Evolutionary conservation across 2,113 vertebrate species (phyloP).

Genomic region (Micronisus gabar): DNA sequence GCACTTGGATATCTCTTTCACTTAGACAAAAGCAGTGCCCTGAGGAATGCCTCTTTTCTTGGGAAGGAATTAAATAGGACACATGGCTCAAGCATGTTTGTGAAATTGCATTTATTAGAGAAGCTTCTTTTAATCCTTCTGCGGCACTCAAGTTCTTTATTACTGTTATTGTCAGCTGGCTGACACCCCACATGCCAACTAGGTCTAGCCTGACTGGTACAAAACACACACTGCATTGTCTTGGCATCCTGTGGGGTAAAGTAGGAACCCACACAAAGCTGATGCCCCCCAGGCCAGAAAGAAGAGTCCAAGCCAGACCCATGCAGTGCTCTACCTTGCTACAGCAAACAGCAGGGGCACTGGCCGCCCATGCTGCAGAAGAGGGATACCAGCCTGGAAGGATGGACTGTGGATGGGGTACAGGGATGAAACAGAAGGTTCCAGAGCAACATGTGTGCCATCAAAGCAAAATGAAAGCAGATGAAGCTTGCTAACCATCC

Average conservation of each 20-base stretch:
- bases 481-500: neutral
- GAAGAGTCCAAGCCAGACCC: neutral
- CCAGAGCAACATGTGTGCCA: neutral
- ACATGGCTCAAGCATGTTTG: neutral
- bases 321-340: neutral
- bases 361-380: neutral
- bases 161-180: neutral
- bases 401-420: neutral
- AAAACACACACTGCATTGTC: neutral
- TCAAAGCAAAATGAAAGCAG: neutral
- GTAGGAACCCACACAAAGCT: neutral
- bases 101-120: constrained; percentile 32
- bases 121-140: neutral
- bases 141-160: neutral
- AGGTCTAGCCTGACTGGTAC: neutral
- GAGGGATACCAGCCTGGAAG: neutral
- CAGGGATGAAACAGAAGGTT: neutral
- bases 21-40: constrained; percentile 18
- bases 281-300: neutral
- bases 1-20: neutral
- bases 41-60: constrained; percentile 4
- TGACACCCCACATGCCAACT: neutral
- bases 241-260: neutral
- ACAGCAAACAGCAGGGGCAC: neutral
- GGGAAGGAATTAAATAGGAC: constrained; percentile 29